phyloP scores from a whole-genome alignment of 2,797 vertebrate species.

The Lindbergichthys nudifrons region DNA sequence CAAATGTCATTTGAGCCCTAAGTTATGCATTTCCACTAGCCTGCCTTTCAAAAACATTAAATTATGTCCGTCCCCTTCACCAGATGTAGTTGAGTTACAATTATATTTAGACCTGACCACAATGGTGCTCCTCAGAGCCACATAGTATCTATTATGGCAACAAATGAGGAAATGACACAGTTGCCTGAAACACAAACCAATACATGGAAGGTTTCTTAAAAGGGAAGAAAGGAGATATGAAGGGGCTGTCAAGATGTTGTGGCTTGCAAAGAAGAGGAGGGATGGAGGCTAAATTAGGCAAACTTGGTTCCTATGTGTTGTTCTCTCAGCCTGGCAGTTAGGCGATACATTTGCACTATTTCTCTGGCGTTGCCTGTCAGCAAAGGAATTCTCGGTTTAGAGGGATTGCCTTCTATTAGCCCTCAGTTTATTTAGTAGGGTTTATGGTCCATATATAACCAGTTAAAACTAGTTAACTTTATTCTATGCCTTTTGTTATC shows the following conservation, averaged over 20 bases:
- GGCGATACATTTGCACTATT: slow-evolving; percentile 63
- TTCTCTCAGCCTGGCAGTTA: slow-evolving; percentile 40
- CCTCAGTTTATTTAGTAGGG: slow-evolving; percentile 35
- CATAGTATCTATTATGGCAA: neutral
- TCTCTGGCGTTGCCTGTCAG: slow-evolving; percentile 38
- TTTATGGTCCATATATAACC: slow-evolving; percentile 22
- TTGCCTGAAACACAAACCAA: slow-evolving; percentile 5
- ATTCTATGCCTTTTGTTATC: slow-evolving; percentile 27
- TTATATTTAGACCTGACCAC: slow-evolving; percentile 51
- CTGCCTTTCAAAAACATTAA: slow-evolving; percentile 23
- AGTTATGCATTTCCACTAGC: slow-evolving; percentile 32
- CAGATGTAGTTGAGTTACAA: slow-evolving; percentile 43
- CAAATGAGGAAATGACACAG: slow-evolving; percentile 20
- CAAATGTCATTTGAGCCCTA: slow-evolving; percentile 28
- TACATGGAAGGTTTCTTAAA: neutral
- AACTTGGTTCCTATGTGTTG: slow-evolving; percentile 44
- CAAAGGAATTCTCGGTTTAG: slow-evolving; percentile 47
- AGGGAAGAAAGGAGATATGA: slow-evolving; percentile 24
- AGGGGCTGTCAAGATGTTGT: slow-evolving; percentile 22
- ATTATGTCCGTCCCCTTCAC: slow-evolving; percentile 14
- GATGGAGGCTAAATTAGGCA: slow-evolving; percentile 47
- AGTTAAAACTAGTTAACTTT: slow-evolving; percentile 11
- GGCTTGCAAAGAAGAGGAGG: slow-evolving; percentile 24
- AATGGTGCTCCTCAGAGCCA: slow-evolving; percentile 14
- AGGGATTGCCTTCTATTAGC: slow-evolving; percentile 30